phyloP scores from a whole-genome alignment of 1,140 invertebrate species.

The Heliothis virescens region DNA sequence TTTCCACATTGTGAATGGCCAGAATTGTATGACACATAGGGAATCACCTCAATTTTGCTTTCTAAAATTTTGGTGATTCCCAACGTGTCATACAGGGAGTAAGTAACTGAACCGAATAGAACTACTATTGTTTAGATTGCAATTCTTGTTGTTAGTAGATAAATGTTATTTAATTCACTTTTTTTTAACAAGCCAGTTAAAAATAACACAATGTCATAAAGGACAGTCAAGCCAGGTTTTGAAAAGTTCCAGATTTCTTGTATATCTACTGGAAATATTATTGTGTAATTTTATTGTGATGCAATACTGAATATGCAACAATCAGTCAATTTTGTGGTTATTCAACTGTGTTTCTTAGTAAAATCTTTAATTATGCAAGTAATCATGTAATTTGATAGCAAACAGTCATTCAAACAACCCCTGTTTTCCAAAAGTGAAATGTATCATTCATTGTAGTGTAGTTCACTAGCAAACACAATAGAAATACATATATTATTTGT shows the following conservation, averaged over 20 bases:
- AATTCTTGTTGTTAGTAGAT: too few relatives aligned
- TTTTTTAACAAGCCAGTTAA: too few relatives aligned
- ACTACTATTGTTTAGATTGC: too few relatives aligned
- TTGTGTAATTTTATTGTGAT: slow-evolving; percentile 15
- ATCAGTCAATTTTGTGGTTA: background rate
- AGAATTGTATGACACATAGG: too few relatives aligned
- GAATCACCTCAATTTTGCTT: too few relatives aligned
- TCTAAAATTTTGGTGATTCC: too few relatives aligned
- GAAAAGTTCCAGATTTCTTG: background rate
- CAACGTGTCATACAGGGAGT: too few relatives aligned
- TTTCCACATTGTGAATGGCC: too few relatives aligned
- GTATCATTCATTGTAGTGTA: too few relatives aligned
- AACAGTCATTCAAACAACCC: background rate
- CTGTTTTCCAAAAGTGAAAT: background rate
- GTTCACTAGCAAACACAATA: background rate
- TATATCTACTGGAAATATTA: background rate
- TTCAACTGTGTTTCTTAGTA: background rate
- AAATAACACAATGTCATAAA: too few relatives aligned
- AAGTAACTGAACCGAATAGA: too few relatives aligned
- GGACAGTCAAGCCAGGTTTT: background rate
- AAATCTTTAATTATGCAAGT: background rate
- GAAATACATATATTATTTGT: background rate
- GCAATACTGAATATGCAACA: background rate
- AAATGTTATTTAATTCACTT: too few relatives aligned
- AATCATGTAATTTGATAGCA: slow-evolving; percentile 8